Conservation (phyloP, 2,797 vertebrate genomes). For the Alosa sapidissima region DNA sequence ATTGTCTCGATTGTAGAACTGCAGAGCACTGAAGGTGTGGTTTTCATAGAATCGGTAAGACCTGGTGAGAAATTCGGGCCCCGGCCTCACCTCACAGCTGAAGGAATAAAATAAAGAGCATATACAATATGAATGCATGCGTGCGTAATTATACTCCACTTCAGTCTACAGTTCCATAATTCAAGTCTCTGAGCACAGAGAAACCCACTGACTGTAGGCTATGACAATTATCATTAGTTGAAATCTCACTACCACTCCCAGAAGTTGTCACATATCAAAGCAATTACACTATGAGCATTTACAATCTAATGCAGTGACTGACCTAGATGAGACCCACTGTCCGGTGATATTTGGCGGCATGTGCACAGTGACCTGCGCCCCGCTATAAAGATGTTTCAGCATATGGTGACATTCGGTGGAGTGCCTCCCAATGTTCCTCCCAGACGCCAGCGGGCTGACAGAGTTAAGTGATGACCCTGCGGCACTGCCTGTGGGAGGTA, state of each 20-base stretch:
- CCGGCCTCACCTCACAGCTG: conserved; percentile 86
- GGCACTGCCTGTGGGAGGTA: conserved; percentile 18
- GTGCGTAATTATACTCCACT: neutral
- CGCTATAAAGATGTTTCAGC: conserved; percentile 83
- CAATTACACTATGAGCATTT: neutral
- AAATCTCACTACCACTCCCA: neutral
- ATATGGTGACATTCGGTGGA: conserved; percentile 82
- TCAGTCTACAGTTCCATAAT: neutral
- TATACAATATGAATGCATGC: neutral
- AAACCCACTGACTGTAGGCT: neutral
- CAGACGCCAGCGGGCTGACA: conserved; percentile 70
- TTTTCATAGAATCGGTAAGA: conserved; percentile 84
- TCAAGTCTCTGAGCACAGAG: neutral
- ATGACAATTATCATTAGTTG: conserved; percentile 18
- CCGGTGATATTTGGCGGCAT: conserved; percentile 84
- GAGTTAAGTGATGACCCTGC: conserved; percentile 25
- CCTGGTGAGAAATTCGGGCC: conserved; percentile 84
- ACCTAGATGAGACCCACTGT: conserved; percentile 87
- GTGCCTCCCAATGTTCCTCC: conserved; percentile 76
- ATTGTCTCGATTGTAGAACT: conserved; percentile 83
- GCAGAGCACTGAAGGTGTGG: conserved; percentile 82
- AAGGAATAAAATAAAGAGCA: conserved; percentile 38
- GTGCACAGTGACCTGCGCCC: conserved; percentile 80
- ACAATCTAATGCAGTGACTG: conserved; percentile 23
- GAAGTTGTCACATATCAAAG: neutral